Conservation (phyloP, 2,113 vertebrate species). For the Sitta europaea region DNA sequence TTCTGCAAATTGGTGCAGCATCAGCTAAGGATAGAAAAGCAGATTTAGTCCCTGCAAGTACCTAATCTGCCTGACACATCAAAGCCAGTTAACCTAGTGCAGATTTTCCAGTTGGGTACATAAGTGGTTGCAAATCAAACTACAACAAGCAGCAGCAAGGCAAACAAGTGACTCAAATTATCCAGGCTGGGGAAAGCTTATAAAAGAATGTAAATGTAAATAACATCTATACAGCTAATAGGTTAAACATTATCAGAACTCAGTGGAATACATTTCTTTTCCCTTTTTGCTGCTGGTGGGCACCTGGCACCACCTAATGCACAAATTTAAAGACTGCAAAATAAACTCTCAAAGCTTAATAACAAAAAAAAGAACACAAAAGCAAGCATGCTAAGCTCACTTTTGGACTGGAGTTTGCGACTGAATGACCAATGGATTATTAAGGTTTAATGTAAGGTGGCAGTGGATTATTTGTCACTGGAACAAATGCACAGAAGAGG, state of each 20-base stretch:
- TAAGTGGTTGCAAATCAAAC: not conserved
- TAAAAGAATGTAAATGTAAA: not conserved
- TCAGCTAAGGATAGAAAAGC: not conserved
- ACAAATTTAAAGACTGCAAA: not conserved
- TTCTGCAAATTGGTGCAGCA: not conserved
- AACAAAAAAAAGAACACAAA: not conserved
- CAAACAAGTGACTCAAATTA: not conserved
- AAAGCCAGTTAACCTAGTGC: not conserved
- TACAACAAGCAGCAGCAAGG: not conserved
- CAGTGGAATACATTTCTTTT: not conserved
- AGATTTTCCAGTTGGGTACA: not conserved
- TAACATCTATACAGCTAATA: not conserved
- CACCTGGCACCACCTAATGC: not conserved
- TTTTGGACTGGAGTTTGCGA: not conserved
- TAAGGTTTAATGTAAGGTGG: not conserved
- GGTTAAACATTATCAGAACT: not conserved
- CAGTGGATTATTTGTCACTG: not conserved
- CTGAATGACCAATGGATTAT: not conserved
- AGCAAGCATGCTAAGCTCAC: not conserved
- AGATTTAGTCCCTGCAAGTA: not conserved
- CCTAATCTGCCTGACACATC: not conserved
- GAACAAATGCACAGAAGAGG: not conserved
- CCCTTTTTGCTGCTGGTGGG: not conserved
- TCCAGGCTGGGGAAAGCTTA: not conserved
- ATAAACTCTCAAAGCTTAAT: not conserved